Evolutionary conservation across 2,888 invertebrate genomes (phyloP).

Genomic region (Cacoxenus indagator): DNA sequence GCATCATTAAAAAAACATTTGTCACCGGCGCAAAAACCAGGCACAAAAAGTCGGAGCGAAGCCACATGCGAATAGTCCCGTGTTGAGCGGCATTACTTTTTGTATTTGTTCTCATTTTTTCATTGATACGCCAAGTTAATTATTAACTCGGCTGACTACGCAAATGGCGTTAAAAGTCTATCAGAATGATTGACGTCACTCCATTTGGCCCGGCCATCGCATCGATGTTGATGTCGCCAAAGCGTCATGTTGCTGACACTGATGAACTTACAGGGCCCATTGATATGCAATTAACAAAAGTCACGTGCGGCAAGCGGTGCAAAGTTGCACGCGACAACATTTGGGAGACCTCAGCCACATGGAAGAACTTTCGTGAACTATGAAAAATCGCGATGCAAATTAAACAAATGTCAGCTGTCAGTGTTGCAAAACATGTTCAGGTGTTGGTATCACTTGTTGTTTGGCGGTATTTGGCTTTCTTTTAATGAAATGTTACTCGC

Average conservation of each 20-base stretch:
- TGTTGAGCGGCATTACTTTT: conserved; percentile 33
- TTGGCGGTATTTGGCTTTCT: neutral
- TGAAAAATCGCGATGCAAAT: conserved; percentile 6
- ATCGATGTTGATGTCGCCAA: neutral
- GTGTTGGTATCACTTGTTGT: too few relatives aligned
- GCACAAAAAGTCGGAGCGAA: neutral
- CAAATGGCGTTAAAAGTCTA: conserved; percentile 14
- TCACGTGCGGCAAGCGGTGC: neutral
- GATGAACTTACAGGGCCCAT: conserved; percentile 19
- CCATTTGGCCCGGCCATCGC: neutral
- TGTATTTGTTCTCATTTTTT: conserved; percentile 39
- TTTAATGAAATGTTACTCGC: too few relatives aligned
- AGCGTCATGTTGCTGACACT: neutral
- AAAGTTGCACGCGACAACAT: neutral
- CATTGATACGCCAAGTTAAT: conserved; percentile 56
- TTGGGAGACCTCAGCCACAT: too few relatives aligned
- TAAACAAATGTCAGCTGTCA: conserved; percentile 20
- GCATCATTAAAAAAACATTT: conserved; percentile 21
- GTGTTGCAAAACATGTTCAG: neutral
- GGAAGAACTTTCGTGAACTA: neutral
- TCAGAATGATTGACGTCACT: conserved; percentile 18
- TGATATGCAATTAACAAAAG: conserved; percentile 25
- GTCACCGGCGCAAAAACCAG: neutral
- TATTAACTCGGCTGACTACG: conserved; percentile 53
- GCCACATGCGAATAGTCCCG: neutral